A percentile compares a stretch with the other conserved stretches of the same genome.
phyloP scores from a whole-genome alignment of 2,888 invertebrate species.

The Cyclophora punctaria region DNA sequence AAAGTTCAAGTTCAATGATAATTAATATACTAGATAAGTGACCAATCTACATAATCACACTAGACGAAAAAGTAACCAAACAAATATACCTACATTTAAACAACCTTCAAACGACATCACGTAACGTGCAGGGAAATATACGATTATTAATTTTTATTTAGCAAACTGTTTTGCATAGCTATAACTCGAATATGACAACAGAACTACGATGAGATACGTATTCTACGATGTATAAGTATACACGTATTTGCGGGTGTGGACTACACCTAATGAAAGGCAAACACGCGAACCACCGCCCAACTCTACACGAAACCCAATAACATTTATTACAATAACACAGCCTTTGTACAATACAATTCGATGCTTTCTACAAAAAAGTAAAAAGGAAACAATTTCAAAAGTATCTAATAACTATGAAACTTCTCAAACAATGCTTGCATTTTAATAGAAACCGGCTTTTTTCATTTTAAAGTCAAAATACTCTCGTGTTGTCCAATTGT shows the following conservation, averaged over 20 bases:
- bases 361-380: constrained; percentile 8
- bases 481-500: not conserved
- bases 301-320: constrained; percentile 27
- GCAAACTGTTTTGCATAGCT: no score
- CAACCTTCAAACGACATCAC: no score
- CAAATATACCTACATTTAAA: no score
- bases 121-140: no score
- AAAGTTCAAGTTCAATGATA: no score
- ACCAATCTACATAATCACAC: no score
- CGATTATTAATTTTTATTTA: no score
- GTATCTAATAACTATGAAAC: no score
- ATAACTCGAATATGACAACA: constrained; percentile 8
- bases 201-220: constrained; percentile 16
- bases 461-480: constrained; percentile 3
- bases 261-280: constrained; percentile 58
- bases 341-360: constrained; percentile 15
- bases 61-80: no score
- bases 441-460: not conserved
- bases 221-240: constrained; percentile 27
- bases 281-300: constrained; percentile 58
- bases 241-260: constrained; percentile 45
- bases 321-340: constrained; percentile 37
- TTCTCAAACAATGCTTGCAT: no score
- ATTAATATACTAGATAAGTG: no score
- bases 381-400: not conserved